Percentiles rank a stretch among this genome's conserved stretches.
phyloP scores from a whole-genome alignment of 2,113 vertebrate genomes.

The Tympanuchus pallidicinctus region DNA sequence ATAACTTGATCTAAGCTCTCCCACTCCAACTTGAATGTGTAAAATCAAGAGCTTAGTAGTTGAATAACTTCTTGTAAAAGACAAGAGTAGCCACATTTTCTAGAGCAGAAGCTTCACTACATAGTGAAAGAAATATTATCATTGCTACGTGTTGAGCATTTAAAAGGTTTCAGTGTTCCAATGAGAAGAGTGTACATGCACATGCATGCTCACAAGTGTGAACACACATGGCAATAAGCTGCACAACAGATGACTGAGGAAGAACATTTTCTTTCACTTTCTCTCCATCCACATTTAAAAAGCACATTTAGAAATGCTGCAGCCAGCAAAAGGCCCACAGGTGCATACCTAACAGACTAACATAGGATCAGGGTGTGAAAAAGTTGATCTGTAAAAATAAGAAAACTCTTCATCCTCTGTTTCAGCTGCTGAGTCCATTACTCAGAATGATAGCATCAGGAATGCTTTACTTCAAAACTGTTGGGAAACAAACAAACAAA shows the following conservation, averaged over 20 bases:
- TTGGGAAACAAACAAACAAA: background rate
- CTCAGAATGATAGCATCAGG: background rate
- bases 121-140: background rate
- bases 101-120: background rate
- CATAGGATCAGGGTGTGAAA: background rate
- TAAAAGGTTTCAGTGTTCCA: background rate
- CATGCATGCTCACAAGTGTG: background rate
- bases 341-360: fast-evolving
- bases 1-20: background rate
- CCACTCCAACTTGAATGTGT: background rate
- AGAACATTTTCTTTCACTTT: background rate
- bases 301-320: background rate
- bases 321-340: background rate
- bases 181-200: background rate
- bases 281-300: background rate
- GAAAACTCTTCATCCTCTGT: background rate
- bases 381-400: background rate
- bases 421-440: background rate
- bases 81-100: background rate
- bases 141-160: background rate
- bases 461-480: background rate
- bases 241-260: background rate
- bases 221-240: background rate
- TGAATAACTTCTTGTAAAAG: background rate
- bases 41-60: background rate